These are phyloP conservation scores for Asobara japonica DNA, from an alignment of 1,140 invertebrate genomes.

Conservation along the genomic window DNA sequence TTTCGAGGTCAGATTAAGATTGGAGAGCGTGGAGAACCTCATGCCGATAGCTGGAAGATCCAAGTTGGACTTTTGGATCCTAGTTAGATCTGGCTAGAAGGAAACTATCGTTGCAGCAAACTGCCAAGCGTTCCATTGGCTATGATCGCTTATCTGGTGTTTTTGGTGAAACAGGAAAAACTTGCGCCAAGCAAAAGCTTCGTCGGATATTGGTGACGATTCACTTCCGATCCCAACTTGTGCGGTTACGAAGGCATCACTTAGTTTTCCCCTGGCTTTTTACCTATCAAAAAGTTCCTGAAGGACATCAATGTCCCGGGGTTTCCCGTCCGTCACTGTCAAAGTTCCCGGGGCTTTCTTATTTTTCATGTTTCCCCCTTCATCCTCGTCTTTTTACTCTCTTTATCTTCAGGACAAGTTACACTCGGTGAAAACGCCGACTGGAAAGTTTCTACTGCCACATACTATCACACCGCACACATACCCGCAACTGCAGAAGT, in stretches of 20 bases:
- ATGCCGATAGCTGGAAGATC: too few species aligned
- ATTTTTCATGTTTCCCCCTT: not conserved
- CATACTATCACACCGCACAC: not conserved
- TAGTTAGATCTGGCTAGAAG: too few species aligned
- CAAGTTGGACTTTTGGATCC: too few species aligned
- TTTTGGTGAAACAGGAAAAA: not conserved
- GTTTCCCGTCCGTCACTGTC: slow-evolving; percentile 40
- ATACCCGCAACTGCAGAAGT: slow-evolving; percentile 24
- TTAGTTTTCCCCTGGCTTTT: not conserved
- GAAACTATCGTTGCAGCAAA: too few species aligned
- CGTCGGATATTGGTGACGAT: slow-evolving; percentile 31
- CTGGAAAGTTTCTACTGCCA: slow-evolving; percentile 33
- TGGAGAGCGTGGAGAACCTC: too few species aligned
- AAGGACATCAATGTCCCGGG: slow-evolving; percentile 31
- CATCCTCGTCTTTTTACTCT: slow-evolving; percentile 17
- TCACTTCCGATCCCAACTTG: slow-evolving; percentile 12
- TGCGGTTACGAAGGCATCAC: not conserved
- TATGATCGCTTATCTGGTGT: not conserved
- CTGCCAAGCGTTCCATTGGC: too few species aligned
- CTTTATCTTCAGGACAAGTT: slow-evolving; percentile 22
- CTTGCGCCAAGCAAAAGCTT: slow-evolving; percentile 7
- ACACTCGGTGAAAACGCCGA: slow-evolving; percentile 14
- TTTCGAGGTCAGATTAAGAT: too few species aligned
- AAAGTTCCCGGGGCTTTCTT: slow-evolving; percentile 35
- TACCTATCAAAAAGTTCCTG: slow-evolving; percentile 3